Base-by-base conservation (phyloP, 2,888 invertebrate species). In the Drosophila prostipennis region DNA sequence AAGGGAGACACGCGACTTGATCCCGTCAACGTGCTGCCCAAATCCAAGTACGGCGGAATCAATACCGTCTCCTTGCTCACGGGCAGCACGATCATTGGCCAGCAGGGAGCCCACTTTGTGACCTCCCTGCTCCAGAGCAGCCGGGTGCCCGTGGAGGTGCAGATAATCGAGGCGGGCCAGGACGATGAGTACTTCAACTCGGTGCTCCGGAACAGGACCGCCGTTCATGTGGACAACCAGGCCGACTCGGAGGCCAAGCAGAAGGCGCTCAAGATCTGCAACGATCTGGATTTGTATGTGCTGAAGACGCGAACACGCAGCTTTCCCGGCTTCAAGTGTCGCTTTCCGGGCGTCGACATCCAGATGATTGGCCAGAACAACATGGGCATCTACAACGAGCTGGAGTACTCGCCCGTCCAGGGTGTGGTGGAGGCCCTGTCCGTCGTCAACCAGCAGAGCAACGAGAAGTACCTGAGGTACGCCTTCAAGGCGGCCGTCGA, bases 341-440 rank as follows among this genome's bases (percentile, higher is more conserved):
- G 59, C 7, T 80, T 76, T 40, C 80, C 85, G 1, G 52, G 74
- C 43, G 72, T 87, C 0, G 72, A 89, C 53, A 82, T 90, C 3
- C 75, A 78, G 16, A 23, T 90, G n/a, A 72, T 90, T 4, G 77
- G 77, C 29, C 85, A 91, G 43, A 90, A 90, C 63, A 89, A 87
- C 51, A 78, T 76, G 65, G 90, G 89, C 7, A 85, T 87, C 57
- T 89, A 77, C 56, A 69, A 82, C 3, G 90, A 90, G 26, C 40
- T 90, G 55, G 91, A 90, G 59, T 90, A 90, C 26, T 81, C 87
- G 2, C 90, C 90, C 3, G 89, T 91, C 0, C 67, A 73, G 13
- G 90, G 90, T 2, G 77, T 90, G 5, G 89, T 90, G n/a, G 89
- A 91, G 67, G 89, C 90, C 3, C 48, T 90, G 8, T 85, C 79